Percentiles rank a stretch among this genome's conserved stretches.
Conservation (phyloP, 2,888 invertebrate genomes). For the Chymomyza caudatula region DNA sequence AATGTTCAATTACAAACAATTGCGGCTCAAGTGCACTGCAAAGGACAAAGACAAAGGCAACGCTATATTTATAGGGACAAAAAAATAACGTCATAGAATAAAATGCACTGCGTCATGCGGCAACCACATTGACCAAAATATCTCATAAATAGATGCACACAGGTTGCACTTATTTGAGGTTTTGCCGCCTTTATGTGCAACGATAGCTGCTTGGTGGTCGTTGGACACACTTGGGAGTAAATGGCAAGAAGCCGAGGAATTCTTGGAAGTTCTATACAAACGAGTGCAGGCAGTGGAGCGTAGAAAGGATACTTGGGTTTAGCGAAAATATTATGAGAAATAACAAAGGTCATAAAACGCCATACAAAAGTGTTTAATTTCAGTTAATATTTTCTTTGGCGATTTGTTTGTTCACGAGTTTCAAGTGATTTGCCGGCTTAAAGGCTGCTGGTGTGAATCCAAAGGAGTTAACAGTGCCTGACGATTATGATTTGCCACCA, state of each 20-base stretch:
- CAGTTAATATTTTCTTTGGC: conserved; percentile 8
- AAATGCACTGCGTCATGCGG: conserved; percentile 60
- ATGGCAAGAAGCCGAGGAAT: conserved; percentile 12
- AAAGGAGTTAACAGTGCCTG: conserved; percentile 53
- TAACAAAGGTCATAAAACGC: conserved; percentile 42
- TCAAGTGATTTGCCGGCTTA: neutral
- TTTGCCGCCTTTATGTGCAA: conserved; percentile 49
- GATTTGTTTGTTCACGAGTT: conserved; percentile 1
- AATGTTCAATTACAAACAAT: conserved; percentile 62
- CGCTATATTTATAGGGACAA: conserved; percentile 54
- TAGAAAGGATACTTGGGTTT: conserved; percentile 18
- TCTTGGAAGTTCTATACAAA: conserved; percentile 57
- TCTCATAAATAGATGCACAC: conserved; percentile 60
- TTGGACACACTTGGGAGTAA: conserved; percentile 37
- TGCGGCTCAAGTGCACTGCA: conserved; percentile 46
- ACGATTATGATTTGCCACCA: conserved; percentile 67
- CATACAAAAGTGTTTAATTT: neutral
- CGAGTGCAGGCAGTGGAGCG: conserved; percentile 55
- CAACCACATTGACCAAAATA: conserved; percentile 43
- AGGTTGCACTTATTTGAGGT: conserved; percentile 61
- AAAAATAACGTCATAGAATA: conserved; percentile 46
- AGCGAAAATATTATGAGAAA: conserved; percentile 69
- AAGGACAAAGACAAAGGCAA: conserved; percentile 42
- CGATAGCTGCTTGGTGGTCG: conserved; percentile 16
- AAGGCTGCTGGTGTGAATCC: conserved; percentile 32